These are phyloP conservation scores for Stercorarius parasiticus DNA, from an alignment of 2,113 vertebrate genomes.

Conservation along the genomic window DNA sequence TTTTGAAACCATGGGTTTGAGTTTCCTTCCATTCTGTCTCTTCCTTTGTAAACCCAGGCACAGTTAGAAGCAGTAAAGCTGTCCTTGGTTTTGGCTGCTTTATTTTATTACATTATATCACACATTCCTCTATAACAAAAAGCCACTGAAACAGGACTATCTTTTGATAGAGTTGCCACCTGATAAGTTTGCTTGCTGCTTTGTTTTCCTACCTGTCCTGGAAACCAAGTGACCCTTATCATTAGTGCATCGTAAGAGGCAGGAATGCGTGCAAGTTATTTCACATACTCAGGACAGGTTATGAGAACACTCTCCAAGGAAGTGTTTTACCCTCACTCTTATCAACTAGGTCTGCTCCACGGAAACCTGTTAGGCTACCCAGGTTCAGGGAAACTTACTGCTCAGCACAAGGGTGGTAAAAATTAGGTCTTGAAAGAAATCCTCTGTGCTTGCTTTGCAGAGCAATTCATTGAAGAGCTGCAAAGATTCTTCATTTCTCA, in stretches of 20 bases:
- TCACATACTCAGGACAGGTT: background rate
- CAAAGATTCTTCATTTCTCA: background rate
- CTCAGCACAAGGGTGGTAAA: background rate
- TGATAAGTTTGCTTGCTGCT: background rate
- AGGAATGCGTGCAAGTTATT: background rate
- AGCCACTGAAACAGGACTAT: background rate
- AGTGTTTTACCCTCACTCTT: background rate
- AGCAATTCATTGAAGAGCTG: background rate
- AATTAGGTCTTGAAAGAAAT: background rate
- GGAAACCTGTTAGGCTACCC: background rate
- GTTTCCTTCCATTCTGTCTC: background rate
- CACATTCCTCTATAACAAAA: background rate
- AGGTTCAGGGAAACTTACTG: background rate
- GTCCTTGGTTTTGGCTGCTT: background rate
- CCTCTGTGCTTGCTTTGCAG: background rate
- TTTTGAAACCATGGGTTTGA: background rate
- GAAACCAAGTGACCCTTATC: background rate
- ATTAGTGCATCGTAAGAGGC: background rate
- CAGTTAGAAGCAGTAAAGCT: background rate
- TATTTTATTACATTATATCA: background rate
- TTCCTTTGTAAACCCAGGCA: background rate
- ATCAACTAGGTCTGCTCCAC: background rate
- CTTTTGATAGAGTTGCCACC: background rate
- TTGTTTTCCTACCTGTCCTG: background rate
- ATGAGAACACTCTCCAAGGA: background rate